These are phyloP conservation scores for Junonia oenone DNA, from an alignment of 2,888 invertebrate genomes.

Conservation along the genomic window DNA sequence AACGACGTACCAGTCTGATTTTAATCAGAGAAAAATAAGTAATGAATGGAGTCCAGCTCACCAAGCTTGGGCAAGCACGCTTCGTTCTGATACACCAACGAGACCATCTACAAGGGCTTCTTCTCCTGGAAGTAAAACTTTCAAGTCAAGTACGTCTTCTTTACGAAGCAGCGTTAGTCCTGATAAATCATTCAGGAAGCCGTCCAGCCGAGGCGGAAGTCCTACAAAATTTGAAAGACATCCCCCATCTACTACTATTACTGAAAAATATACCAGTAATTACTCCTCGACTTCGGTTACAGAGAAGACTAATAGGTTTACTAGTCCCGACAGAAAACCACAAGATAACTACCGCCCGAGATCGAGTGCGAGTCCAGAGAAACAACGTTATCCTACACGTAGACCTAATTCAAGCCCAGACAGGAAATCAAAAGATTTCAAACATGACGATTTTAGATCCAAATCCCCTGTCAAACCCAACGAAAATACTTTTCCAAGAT, in stretches of 20 bases:
- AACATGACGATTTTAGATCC: conserved; percentile 26
- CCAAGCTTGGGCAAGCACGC: conserved; percentile 86
- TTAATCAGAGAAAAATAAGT: conserved; percentile 77
- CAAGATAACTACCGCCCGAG: conserved; percentile 41
- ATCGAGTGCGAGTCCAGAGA: conserved; percentile 55
- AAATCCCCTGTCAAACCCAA: conserved; percentile 29
- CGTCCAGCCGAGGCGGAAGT: conserved; percentile 57
- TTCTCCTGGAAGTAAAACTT: conserved; percentile 74
- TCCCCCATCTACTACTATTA: conserved; percentile 51
- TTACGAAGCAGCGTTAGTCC: conserved; percentile 76
- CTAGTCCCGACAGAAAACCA: conserved; percentile 47
- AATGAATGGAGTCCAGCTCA: conserved; percentile 85
- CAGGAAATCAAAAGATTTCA: conserved; percentile 27
- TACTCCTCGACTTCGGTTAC: conserved; percentile 47
- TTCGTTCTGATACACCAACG: conserved; percentile 83
- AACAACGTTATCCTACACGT: conserved; percentile 37
- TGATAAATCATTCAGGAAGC: conserved; percentile 56
- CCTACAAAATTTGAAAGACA: conserved; percentile 48
- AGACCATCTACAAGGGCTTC: conserved; percentile 74
- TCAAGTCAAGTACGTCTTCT: conserved; percentile 74
- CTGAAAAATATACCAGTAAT: conserved; percentile 49
- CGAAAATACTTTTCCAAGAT: conserved; percentile 30
- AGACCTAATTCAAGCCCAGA: conserved; percentile 45
- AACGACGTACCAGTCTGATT: conserved; percentile 81
- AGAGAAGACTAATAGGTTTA: conserved; percentile 47